Evolutionary conservation across 2,113 vertebrate genomes (phyloP).

Genomic region (Neogobius melanostomus): DNA sequence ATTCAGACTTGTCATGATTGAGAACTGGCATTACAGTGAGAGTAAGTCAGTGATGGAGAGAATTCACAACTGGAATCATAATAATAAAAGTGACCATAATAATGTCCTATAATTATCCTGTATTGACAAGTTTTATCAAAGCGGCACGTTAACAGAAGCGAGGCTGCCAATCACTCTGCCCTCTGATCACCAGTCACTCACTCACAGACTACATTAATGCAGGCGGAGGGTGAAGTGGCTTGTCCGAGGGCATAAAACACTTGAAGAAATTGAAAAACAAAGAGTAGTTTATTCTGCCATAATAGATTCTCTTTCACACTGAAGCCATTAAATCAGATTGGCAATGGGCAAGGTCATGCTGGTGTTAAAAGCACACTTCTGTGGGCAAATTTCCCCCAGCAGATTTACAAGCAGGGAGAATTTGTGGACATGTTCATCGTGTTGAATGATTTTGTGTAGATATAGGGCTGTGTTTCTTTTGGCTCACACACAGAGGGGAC

Average conservation of each 20-base stretch:
- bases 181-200: no score
- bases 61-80: no score
- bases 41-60: no score
- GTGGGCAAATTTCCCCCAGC: not conserved
- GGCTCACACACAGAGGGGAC: slow-evolving; percentile 24
- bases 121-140: no score
- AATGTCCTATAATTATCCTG: no score
- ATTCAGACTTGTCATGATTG: no score
- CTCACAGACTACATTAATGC: no score
- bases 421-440: slow-evolving; percentile 28
- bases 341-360: slow-evolving; percentile 15
- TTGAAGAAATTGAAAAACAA: not conserved
- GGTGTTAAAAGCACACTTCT: not conserved
- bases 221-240: no score
- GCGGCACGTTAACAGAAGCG: no score
- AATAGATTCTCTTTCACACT: slow-evolving; percentile 26
- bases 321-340: slow-evolving; percentile 24
- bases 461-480: slow-evolving; percentile 39
- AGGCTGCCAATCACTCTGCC: no score
- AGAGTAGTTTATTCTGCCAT: not conserved
- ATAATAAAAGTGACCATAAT: no score
- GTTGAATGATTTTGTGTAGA: slow-evolving; percentile 22
- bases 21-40: no score
- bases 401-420: slow-evolving; percentile 28
- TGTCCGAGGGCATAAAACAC: not conserved